Conservation (phyloP, 2,113 vertebrate genomes). For the Sarotherodon lohbergeri region DNA sequence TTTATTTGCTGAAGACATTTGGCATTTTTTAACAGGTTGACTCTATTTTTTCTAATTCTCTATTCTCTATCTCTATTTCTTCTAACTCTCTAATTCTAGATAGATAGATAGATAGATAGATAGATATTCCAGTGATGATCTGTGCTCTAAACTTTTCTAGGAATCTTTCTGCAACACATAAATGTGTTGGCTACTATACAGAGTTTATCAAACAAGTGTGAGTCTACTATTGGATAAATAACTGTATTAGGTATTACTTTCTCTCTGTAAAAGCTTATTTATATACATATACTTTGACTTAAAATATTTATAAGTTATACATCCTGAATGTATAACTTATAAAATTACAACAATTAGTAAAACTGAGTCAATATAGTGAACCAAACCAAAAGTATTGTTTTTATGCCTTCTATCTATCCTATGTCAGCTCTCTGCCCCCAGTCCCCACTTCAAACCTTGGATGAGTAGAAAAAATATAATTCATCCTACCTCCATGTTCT, state of each 20-base stretch:
- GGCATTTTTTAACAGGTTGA: not conserved
- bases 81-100: no score
- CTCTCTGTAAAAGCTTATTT: not conserved
- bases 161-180: constrained; percentile 34
- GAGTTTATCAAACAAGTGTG: not conserved
- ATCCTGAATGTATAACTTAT: not conserved
- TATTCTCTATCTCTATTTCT: no score
- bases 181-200: not conserved
- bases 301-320: not conserved
- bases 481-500: not conserved
- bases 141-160: constrained; percentile 45
- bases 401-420: not conserved
- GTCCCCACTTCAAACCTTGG: not conserved
- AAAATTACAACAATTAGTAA: not conserved
- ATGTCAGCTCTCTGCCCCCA: not conserved
- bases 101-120: no score
- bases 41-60: not conserved
- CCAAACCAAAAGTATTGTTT: not conserved
- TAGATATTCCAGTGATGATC: constrained; percentile 4
- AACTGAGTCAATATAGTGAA: not conserved
- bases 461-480: not conserved
- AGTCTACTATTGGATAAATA: not conserved
- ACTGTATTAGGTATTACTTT: not conserved
- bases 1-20: not conserved
- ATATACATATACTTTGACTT: not conserved